Percentiles rank a stretch among this genome's conserved stretches.
Evolutionary conservation across 2,888 invertebrate species (phyloP).

Genomic region (Apotomis betuletana): DNA sequence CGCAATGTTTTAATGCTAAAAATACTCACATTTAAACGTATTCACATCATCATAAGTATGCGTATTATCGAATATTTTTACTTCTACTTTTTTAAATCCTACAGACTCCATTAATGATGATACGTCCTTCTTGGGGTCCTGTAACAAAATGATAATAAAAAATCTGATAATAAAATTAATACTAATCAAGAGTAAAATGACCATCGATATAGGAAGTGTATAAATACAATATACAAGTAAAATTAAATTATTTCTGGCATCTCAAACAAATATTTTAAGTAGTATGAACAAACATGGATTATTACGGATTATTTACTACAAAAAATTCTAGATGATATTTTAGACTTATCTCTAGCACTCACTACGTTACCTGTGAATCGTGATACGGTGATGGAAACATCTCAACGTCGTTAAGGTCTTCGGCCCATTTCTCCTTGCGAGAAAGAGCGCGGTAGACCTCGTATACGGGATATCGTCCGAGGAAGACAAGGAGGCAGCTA

Average conservation of each 20-base stretch:
- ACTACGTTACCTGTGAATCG: slow-evolving; percentile 55
- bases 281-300: too few relatives aligned
- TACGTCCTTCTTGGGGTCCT: slow-evolving; percentile 83
- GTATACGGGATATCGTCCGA: slow-evolving; percentile 87
- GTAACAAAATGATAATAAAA: slow-evolving; percentile 38
- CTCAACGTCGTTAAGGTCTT: slow-evolving; percentile 84
- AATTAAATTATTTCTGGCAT: too few relatives aligned
- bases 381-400: slow-evolving; percentile 86
- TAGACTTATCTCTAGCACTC: background rate
- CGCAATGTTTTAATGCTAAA: too few relatives aligned
- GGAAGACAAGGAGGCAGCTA: slow-evolving; percentile 86
- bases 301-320: too few relatives aligned
- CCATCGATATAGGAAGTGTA: too few relatives aligned
- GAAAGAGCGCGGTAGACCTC: slow-evolving; percentile 87
- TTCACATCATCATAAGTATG: slow-evolving; percentile 85
- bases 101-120: slow-evolving; percentile 79
- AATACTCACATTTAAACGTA: slow-evolving; percentile 82
- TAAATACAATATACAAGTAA: too few relatives aligned
- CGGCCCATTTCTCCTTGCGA: slow-evolving; percentile 77
- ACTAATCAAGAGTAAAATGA: too few relatives aligned
- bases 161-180: too few relatives aligned
- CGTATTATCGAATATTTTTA: slow-evolving; percentile 82
- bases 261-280: too few relatives aligned
- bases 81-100: slow-evolving; percentile 85
- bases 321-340: too few relatives aligned